These are phyloP conservation scores for Corythornis cristatus DNA, from an alignment of 2,113 vertebrate genomes.

Conservation along the genomic window DNA sequence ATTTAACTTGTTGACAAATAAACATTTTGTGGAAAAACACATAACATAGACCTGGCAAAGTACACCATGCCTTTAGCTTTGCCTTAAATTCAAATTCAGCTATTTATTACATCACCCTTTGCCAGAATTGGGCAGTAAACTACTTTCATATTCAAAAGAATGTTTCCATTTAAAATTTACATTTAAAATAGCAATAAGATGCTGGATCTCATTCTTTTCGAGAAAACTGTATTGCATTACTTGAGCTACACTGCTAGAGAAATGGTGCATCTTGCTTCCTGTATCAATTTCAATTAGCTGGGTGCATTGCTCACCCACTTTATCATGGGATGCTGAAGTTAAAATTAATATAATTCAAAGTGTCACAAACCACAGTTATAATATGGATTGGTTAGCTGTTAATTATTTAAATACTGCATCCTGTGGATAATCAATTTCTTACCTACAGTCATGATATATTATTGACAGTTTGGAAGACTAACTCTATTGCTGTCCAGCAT, in stretches of 20 bases:
- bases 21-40: constrained; percentile 64
- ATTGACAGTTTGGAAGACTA: constrained; percentile 34
- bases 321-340: neutral
- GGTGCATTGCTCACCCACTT: constrained; percentile 17
- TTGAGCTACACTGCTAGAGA: constrained; percentile 25
- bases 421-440: constrained; percentile 32
- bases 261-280: constrained; percentile 8
- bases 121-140: constrained; percentile 73
- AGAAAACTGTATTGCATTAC: constrained; percentile 50
- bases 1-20: constrained; percentile 81
- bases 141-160: constrained; percentile 72
- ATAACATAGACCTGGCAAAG: constrained; percentile 64
- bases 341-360: constrained; percentile 37
- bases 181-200: constrained; percentile 74
- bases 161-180: constrained; percentile 79
- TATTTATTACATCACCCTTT: constrained; percentile 66
- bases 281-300: constrained; percentile 26
- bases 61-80: constrained; percentile 53
- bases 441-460: constrained; percentile 25
- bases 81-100: constrained; percentile 70
- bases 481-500: constrained; percentile 29
- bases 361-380: constrained; percentile 26
- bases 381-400: neutral
- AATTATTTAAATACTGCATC: constrained; percentile 23
- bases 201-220: constrained; percentile 50